phyloP scores from a whole-genome alignment of 2,888 invertebrate genomes.

The Cataglyphis cursor region DNA sequence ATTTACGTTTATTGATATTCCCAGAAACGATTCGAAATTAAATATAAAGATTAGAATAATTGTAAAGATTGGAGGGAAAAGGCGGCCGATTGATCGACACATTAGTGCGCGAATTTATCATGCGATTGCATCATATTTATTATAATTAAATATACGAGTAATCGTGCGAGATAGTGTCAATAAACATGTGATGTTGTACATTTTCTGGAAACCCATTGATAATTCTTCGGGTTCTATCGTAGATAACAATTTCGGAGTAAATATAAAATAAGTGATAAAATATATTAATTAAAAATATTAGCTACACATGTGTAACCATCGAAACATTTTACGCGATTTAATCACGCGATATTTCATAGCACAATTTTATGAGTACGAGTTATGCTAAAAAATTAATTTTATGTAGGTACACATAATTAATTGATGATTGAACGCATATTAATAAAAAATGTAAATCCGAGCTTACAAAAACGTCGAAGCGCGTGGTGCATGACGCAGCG shows the following conservation, averaged over 20 bases:
- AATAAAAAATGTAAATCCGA: conserved; percentile 44
- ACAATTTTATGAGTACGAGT: neutral
- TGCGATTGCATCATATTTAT: conserved; percentile 43
- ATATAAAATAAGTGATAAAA: conserved; percentile 20
- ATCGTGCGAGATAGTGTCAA: conserved; percentile 33
- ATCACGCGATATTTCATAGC: neutral
- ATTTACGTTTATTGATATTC: conserved; percentile 2
- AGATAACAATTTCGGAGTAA: conserved; percentile 25
- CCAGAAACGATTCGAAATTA: neutral
- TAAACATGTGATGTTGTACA: conserved; percentile 24
- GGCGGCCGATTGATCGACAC: neutral
- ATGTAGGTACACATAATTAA: conserved; percentile 15
- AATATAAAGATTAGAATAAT: conserved; percentile 14
- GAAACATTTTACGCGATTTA: neutral
- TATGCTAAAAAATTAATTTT: conserved; percentile 29
- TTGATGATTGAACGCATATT: conserved; percentile 35
- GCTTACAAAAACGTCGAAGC: conserved; percentile 44
- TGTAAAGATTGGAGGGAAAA: neutral
- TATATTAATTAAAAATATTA: neutral
- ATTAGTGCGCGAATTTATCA: conserved; percentile 4
- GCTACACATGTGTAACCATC: neutral
- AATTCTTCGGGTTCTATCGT: conserved; percentile 10
- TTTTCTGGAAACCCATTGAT: conserved; percentile 32
- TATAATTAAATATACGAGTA: conserved; percentile 17
- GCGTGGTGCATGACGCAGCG: neutral